Conservation (phyloP, 2,888 invertebrate genomes). For the Lepetodrilus schrolli region DNA sequence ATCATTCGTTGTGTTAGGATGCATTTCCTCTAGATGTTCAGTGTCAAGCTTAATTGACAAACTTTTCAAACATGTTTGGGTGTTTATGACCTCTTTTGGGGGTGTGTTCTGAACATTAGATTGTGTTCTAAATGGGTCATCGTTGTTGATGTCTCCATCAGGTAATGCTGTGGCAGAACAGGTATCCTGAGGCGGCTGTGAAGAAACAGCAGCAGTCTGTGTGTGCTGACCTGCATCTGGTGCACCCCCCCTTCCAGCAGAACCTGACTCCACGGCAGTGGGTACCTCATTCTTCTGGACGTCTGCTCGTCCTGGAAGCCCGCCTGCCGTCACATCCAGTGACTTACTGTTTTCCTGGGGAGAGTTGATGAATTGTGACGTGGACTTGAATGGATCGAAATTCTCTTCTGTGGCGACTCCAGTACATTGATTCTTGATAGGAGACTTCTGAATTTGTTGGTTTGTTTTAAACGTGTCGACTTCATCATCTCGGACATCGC, state of each 20-base stretch:
- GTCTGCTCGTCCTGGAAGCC: background rate
- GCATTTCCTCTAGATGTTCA: too few species aligned
- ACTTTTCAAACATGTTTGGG: too few species aligned
- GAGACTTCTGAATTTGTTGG: background rate
- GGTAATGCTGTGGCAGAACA: background rate
- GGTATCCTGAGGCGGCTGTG: too few species aligned
- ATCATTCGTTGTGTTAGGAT: too few species aligned
- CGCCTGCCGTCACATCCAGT: background rate
- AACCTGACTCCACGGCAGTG: too few species aligned
- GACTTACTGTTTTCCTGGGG: slow-evolving; percentile 8
- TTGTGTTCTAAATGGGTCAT: background rate
- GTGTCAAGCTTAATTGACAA: background rate
- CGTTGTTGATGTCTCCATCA: too few species aligned
- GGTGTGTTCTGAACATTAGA: slow-evolving; percentile 4
- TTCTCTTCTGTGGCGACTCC: too few species aligned
- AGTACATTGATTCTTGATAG: background rate
- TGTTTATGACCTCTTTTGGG: too few species aligned
- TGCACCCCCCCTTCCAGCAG: background rate
- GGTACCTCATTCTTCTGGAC: too few species aligned
- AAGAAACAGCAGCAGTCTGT: too few species aligned
- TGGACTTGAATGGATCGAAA: slow-evolving; percentile 21
- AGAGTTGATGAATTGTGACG: background rate
- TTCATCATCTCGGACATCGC: too few species aligned
- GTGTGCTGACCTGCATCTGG: background rate
- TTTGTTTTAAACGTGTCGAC: background rate